Base-by-base conservation (phyloP, 2,797 vertebrate genomes). In the Chelonia mydas region DNA sequence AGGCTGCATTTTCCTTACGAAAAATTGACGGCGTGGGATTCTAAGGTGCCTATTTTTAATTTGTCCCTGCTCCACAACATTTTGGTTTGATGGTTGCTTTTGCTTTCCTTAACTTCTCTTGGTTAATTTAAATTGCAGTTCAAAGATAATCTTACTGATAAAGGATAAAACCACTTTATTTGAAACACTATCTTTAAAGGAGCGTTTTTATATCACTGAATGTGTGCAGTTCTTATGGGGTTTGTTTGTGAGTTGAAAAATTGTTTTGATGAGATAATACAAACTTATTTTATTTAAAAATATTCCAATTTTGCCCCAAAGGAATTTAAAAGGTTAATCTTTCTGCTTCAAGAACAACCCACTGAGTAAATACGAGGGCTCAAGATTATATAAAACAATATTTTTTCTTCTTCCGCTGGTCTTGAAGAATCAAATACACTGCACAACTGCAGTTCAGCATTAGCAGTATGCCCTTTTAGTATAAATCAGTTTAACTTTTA, bases 401-500 rank as follows among this genome's bases (percentile, higher is more conserved):
- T 87, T 96, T 95, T 87, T 89, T 53, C 92, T 94, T 94, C 87
- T 53, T n/a, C 81, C 31, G 85, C 93, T 91, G 87, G 94, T 97
- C 92, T 96, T 1, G 0, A 87, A 81, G 96, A 92, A 90, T 68
- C 49, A 92, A 80, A 86, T 33, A 85, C 57, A 45, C 53, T 2
- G 50, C 21, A 82, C 78, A 83, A 57, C 95, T 12, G 72, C 85
- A 91, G 95, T 93, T 93, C 96, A 92, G 96, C 94, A 55, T 76
- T 10, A 31, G 81, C 90, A 78, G 1, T 5, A 72, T 95, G 94
- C 94, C 83, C 94, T 98, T 93, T 97, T 97, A 95, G 97, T 95
- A 85, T 94, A 90, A 98, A 99, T 99, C 98, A 99, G 97, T 98
- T 98, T 98, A 98, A 97, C 98, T 98, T 98, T 95, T 97, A 96